phyloP scores from a whole-genome alignment of 1,140 invertebrate species.

The Aleiodes sp. region DNA sequence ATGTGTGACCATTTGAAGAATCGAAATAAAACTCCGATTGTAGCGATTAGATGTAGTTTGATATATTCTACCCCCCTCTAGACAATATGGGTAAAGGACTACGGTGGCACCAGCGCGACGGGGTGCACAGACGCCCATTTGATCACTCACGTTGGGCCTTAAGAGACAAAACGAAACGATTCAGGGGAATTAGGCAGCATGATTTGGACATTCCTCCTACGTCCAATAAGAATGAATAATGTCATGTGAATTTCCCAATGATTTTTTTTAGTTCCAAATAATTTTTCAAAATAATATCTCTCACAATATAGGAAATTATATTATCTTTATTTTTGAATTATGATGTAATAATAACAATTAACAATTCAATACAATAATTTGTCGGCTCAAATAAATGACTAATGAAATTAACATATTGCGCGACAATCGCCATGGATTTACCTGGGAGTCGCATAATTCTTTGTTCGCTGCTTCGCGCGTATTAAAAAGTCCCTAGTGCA shows the following conservation, averaged over 20 bases:
- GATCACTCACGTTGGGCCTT: slow-evolving; percentile 32
- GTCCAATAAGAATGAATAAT: slow-evolving; percentile 7
- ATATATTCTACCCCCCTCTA: too few relatives aligned
- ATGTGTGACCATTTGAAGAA: not conserved
- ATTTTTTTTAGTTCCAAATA: not conserved
- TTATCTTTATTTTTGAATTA: too few relatives aligned
- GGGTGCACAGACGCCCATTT: slow-evolving; percentile 23
- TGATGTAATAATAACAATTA: not conserved
- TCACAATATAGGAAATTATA: too few relatives aligned
- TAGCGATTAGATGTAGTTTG: too few relatives aligned
- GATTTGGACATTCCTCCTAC: slow-evolving; percentile 56
- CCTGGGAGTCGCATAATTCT: too few relatives aligned
- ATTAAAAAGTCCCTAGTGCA: too few relatives aligned
- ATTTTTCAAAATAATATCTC: too few relatives aligned
- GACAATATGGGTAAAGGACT: slow-evolving; percentile 35
- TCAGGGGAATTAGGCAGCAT: slow-evolving; percentile 59
- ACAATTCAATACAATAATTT: not conserved
- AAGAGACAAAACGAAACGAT: slow-evolving; percentile 39
- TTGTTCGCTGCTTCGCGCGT: too few relatives aligned
- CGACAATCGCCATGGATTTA: too few relatives aligned
- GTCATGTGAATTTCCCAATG: not conserved
- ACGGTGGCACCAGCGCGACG: slow-evolving; percentile 43
- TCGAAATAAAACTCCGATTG: not conserved
- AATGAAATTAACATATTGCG: not conserved
- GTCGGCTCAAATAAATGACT: not conserved